Percentiles rank a stretch among this genome's conserved stretches.
Conservation (phyloP, 1,140 invertebrate genomes). For the Pararge aegeria region DNA sequence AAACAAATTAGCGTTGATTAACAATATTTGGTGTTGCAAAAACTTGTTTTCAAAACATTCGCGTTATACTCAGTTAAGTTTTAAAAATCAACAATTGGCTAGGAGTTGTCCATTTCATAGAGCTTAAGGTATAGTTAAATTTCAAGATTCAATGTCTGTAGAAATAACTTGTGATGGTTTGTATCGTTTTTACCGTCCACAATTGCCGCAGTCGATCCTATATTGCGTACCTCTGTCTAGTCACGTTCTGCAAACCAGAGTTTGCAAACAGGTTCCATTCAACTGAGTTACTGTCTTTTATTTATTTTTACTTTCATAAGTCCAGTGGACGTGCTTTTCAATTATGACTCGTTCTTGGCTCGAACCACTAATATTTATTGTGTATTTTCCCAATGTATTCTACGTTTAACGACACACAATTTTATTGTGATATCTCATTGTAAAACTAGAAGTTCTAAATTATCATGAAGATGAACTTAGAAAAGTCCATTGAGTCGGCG, state of each 20-base stretch:
- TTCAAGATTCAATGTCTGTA: constrained; percentile 8
- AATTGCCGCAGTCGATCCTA: constrained; percentile 53
- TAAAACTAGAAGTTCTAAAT: neutral
- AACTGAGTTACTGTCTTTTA: constrained; percentile 57
- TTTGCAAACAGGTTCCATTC: constrained; percentile 63
- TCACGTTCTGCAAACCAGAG: constrained; percentile 73
- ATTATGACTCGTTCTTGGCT: constrained; percentile 38
- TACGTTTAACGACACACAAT: no score
- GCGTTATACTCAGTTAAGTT: neutral
- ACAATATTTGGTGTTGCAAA: neutral
- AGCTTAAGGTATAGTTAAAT: constrained; percentile 3
- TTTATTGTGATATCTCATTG: neutral
- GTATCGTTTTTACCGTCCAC: constrained; percentile 26
- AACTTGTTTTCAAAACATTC: neutral
- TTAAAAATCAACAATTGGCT: neutral
- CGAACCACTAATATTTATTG: constrained; percentile 20
- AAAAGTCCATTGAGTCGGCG: constrained; percentile 8
- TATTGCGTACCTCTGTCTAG: constrained; percentile 58
- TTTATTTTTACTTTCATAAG: constrained; percentile 61
- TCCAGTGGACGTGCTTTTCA: constrained; percentile 49
- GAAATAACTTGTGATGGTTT: neutral
- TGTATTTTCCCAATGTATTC: constrained; percentile 2
- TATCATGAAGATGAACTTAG: neutral
- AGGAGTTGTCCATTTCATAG: neutral
- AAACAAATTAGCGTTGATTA: constrained; percentile 11